These are phyloP conservation scores for Oedothorax gibbosus DNA, from an alignment of 1,140 invertebrate species.

Conservation along the genomic window DNA sequence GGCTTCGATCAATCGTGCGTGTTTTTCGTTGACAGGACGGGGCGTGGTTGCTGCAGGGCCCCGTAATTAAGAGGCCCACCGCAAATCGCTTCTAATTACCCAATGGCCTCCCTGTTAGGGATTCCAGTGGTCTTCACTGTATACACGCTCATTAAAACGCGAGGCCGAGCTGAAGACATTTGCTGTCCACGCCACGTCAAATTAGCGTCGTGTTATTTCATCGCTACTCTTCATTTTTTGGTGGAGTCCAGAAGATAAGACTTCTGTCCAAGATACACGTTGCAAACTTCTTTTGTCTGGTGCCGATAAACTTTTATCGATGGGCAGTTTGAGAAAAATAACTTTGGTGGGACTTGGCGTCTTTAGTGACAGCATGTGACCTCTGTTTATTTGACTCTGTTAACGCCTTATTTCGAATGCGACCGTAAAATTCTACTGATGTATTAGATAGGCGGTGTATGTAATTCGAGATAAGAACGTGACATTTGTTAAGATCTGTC, in stretches of 20 bases:
- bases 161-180: conserved; percentile 45
- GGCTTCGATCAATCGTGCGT: conserved; percentile 47
- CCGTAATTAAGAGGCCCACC: conserved; percentile 51
- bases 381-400: conserved; percentile 53
- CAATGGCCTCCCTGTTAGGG: conserved; percentile 11
- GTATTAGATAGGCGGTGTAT: conserved; percentile 2
- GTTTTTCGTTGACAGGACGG: conserved; percentile 32
- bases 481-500: conserved; percentile 29
- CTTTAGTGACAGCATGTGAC: conserved; percentile 21
- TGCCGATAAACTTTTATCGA: conserved; percentile 49
- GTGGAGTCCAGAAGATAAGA: conserved; percentile 30
- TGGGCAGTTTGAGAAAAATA: too few species aligned
- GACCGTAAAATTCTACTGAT: conserved; percentile 1
- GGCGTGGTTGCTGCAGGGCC: conserved; percentile 32
- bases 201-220: conserved; percentile 57
- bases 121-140: conserved; percentile 15
- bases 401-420: conserved; percentile 29
- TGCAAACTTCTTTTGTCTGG: conserved; percentile 13
- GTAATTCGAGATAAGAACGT: conserved; percentile 44
- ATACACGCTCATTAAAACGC: conserved; percentile 48
- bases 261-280: conserved; percentile 29
- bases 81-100: conserved; percentile 58
- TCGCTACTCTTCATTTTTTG: conserved; percentile 34
- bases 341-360: background rate
- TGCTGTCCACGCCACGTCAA: conserved; percentile 46